Evolutionary conservation across 1,140 invertebrate species (phyloP), one percentile per base, ranked within the genome.

Genomic region (Drosophila arizonae): DNA sequence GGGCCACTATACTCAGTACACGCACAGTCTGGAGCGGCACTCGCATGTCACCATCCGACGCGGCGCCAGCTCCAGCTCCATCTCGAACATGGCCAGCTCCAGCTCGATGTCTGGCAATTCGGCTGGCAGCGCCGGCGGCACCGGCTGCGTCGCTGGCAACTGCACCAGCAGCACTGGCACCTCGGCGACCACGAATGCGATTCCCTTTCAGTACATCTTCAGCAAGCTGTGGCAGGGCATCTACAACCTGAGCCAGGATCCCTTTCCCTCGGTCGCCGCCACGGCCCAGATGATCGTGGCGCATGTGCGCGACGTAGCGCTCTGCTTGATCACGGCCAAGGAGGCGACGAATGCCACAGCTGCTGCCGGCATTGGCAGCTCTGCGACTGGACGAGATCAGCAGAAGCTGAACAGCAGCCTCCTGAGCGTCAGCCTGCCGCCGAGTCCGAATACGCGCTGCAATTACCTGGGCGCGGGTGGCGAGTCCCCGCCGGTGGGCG

Each of bases 171-270:
- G 66, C 5, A 73, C 82, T 43, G 79, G 72, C 4, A 79, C 77
- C 62, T 79, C 75, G 36, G 24, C 33, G 15, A 77, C 85, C 3
- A 86, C 84, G 6, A 88, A 81, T 26, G 79, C 86, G 9, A 92
- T 92, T 79, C 90, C 90, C 51, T 81, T 90, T 91, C 93, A 93
- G n/a, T 93, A 93, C 55, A 95, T 98, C 45, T 98, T 97, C 92
- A 95, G 95, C 90, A 97, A 96, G 91, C 93, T 99, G 51, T 99
- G 97, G 97, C 94, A 94, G 78, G 95, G 95, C 48, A 93, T 99
- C 58, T 93, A 94, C 54, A 93, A 93, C 46, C 93, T 98, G 64
- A 94, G 97, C 55, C 94, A 94, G 64, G 98, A 99, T 94, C 97
- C 98, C 10, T 95, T 96, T 92, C 96, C 96, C 8, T 94, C 94